phyloP scores from a whole-genome alignment of 2,797 vertebrate genomes.

The Phalloptychus januarius region DNA sequence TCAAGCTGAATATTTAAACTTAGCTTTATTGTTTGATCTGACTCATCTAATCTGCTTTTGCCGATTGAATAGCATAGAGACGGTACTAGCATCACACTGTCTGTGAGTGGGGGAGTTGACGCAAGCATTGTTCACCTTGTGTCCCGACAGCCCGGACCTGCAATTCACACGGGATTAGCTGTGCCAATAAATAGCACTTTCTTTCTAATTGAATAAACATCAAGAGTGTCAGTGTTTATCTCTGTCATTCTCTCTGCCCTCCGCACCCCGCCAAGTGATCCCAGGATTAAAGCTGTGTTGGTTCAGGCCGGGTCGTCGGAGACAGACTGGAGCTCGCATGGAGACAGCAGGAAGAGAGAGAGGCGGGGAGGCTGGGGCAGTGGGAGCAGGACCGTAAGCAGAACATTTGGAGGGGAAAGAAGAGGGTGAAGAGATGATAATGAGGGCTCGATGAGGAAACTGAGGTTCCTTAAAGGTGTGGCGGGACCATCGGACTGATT shows the following conservation, averaged over 20 bases:
- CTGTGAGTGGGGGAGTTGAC: conserved; percentile 59
- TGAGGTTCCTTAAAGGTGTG: too few relatives aligned
- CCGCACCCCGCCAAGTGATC: conserved; percentile 61
- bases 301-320: conserved; percentile 72
- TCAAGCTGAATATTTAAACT: background rate
- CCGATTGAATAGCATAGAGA: conserved; percentile 47
- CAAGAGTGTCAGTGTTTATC: conserved; percentile 26
- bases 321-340: conserved; percentile 68
- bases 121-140: conserved; percentile 45
- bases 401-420: background rate
- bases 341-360: conserved; percentile 50
- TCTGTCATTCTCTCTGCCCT: conserved; percentile 15
- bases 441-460: background rate
- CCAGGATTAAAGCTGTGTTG: conserved; percentile 70
- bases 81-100: conserved; percentile 73
- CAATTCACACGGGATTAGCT: conserved; percentile 27
- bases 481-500: background rate
- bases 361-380: background rate
- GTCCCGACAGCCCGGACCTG: conserved; percentile 12
- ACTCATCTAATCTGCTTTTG: background rate
- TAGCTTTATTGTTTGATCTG: background rate
- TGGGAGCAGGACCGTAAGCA: conserved; percentile 6
- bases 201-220: conserved; percentile 47
- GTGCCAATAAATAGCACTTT: conserved; percentile 59
- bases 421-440: background rate